Conservation (phyloP, 1,140 invertebrate species). For the Kradibia gibbosae region DNA sequence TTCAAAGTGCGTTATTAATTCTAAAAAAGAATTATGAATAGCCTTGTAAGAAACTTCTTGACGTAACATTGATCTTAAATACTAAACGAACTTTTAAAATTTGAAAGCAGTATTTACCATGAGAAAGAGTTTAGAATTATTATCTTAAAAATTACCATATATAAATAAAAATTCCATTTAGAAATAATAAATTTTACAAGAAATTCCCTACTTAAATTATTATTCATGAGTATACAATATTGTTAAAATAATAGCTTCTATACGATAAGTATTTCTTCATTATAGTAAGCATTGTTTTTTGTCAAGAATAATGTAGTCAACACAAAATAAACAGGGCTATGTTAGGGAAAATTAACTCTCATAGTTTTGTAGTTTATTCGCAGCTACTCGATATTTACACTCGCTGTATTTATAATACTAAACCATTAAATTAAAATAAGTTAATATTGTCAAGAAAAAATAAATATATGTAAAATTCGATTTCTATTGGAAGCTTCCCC, state of each 20-base stretch:
- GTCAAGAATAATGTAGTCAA: neutral
- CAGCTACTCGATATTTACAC: too few species aligned
- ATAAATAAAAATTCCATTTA: neutral
- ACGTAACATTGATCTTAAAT: neutral
- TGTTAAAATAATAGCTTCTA: neutral
- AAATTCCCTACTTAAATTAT: neutral
- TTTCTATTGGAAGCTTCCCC: neutral
- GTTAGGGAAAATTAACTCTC: too few species aligned
- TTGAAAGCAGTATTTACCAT: neutral
- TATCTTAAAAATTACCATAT: neutral
- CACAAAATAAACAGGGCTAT: neutral
- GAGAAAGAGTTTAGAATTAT: neutral
- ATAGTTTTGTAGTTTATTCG: too few species aligned
- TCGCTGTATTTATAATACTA: too few species aligned
- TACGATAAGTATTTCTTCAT: neutral
- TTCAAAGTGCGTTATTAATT: neutral
- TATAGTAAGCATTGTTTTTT: neutral
- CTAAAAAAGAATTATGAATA: neutral
- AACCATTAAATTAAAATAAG: neutral
- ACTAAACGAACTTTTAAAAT: neutral
- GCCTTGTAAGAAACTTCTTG: too few species aligned
- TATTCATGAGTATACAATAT: neutral
- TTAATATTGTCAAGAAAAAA: neutral
- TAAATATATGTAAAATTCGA: too few species aligned
- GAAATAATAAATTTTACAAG: neutral